phyloP scores from a whole-genome alignment of 2,113 vertebrate genomes.

The Epinephelus fuscoguttatus region DNA sequence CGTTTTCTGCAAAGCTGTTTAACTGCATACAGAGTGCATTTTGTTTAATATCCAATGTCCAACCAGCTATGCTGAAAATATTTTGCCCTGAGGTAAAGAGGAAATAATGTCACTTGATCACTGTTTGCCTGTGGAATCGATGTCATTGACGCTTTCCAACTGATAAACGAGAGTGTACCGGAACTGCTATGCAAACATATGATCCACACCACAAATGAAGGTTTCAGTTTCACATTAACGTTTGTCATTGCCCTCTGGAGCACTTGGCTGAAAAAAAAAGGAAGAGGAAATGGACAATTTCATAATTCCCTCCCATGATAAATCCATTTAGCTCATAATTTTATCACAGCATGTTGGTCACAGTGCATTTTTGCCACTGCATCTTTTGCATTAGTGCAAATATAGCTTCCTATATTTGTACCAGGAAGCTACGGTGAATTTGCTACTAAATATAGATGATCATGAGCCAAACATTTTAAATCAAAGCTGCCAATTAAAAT shows the following conservation, averaged over 20 bases:
- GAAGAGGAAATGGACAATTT: neutral
- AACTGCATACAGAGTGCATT: neutral
- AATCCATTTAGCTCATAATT: neutral
- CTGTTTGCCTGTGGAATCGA: constrained; percentile 39
- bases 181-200: constrained; percentile 40
- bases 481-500: constrained; percentile 15
- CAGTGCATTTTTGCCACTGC: neutral
- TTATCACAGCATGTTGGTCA: neutral
- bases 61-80: constrained; percentile 31
- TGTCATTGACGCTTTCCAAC: constrained; percentile 26
- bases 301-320: constrained; percentile 3
- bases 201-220: constrained; percentile 41
- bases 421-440: constrained; percentile 1
- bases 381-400: neutral
- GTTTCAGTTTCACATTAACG: constrained; percentile 44
- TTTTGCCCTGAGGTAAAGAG: constrained; percentile 29
- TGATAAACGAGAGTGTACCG: constrained; percentile 42
- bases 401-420: too few relatives aligned
- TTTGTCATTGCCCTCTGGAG: constrained; percentile 3
- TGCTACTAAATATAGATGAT: neutral
- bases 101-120: constrained; percentile 60
- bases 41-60: constrained; percentile 6
- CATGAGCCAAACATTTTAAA: neutral
- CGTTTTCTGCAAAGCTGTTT: neutral
- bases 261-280: neutral